Base-by-base conservation (phyloP, 2,797 vertebrate species). In the Cottoperca gobio region DNA sequence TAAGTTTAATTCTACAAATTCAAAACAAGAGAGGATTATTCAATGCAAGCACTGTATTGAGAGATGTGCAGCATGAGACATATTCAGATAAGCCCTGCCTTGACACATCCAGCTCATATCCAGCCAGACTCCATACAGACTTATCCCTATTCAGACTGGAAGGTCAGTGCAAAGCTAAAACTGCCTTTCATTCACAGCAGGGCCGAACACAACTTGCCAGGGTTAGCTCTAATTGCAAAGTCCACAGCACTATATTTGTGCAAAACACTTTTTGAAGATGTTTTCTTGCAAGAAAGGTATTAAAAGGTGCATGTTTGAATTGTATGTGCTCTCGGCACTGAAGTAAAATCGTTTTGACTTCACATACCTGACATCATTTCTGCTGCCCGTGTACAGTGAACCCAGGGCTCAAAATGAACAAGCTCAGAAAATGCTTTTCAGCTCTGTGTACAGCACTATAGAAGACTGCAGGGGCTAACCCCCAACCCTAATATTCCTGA, bases 91-190 rank as follows among this genome's bases (percentile, higher is more conserved):
- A 63, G 54, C 53, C 45, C 68, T 76, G 70, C 57, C n/a, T 55
- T 79, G 72, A 87, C 75, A 81, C 46, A 75, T 87, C 39, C 13
- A 54, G 67, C 68, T 83, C 60, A 63, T 58, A 67, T 87, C 73
- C 62, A 63, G 33, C 54, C 67, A 76, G 78, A 59, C 40, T 62
- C 59, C 70, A 78, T 70, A 42, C 70, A 87, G 61, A 76, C 63
- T 81, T 75, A 90, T 79, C 68, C 75, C 82, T 78, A 63, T 79
- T 89, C 63, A 87, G 69, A 74, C 31, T 67, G 70, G 66, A 89
- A 83, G 85, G 79, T 89, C 75, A 79, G 69, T 54, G 60, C 79
- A 81, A 78, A 72, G 76, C 79, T 76, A 69, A 77, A 81, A 53
- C 73, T 82, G 69, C 71, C 50, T 88, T 90, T 89, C 84, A 75